Percentiles rank a stretch among this genome's conserved stretches.
Evolutionary conservation across 2,888 invertebrate species (phyloP).

Genomic region (Odontothrips loti): DNA sequence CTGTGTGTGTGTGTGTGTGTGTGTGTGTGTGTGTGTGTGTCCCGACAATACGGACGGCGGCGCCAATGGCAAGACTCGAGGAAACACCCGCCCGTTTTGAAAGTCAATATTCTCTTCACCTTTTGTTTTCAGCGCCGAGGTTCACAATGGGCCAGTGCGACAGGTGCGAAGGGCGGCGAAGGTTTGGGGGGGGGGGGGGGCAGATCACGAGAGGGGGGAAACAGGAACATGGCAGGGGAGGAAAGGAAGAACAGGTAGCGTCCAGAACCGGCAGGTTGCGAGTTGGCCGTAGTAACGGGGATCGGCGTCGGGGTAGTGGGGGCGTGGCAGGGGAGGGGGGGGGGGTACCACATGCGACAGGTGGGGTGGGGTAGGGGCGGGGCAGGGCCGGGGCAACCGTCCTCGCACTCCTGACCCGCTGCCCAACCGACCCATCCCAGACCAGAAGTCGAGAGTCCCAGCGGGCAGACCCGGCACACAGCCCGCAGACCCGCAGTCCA

Average conservation of each 20-base stretch:
- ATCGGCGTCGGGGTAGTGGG: background rate
- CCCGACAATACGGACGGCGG: background rate
- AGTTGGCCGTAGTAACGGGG: background rate
- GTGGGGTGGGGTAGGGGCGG: background rate
- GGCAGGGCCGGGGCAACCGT: background rate
- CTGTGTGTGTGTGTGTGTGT: no score
- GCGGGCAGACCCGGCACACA: no score
- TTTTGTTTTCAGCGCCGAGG: background rate
- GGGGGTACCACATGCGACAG: background rate
- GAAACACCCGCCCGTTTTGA: background rate
- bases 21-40: no score
- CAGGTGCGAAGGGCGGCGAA: background rate
- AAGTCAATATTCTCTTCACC: background rate
- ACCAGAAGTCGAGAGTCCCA: no score
- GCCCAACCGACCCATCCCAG: background rate
- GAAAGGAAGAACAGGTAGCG: background rate
- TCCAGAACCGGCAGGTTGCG: conserved; percentile 6
- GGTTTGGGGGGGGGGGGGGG: background rate
- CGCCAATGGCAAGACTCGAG: background rate
- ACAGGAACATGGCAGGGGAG: background rate
- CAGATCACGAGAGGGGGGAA: background rate
- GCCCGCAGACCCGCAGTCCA: no score
- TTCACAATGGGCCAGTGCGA: background rate
- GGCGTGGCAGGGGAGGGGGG: background rate
- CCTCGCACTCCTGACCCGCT: background rate